Base-by-base conservation (phyloP, 2,888 invertebrate species). In the Euphydryas editha region DNA sequence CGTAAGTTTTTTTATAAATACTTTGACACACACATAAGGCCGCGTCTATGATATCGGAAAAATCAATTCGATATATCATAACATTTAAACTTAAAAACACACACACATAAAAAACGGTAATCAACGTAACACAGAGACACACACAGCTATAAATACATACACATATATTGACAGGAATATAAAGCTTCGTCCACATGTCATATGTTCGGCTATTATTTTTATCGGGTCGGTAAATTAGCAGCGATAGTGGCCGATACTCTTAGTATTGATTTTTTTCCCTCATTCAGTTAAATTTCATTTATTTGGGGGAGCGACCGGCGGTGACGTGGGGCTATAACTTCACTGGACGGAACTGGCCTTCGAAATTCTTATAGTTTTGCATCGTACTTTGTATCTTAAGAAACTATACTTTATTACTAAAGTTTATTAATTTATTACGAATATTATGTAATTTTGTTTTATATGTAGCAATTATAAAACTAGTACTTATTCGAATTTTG, bases 211-310 rank as follows among this genome's bases (percentile, higher is more conserved):
- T 77, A 86, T 90, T 89, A 90, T 90, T 92, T 90, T 90, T 90
- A 91, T 91, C 88, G 87, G 76, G 77, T 81, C 81, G 88, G 86
- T 90, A 90, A 91, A 90, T 92, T 90, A 90, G 86, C 86, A 86
- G 70, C 70, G 67, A 70, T 70, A 70, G 70, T 68, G 70, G 68
- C 74, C 86, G 90, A 89, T 91, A 90, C 87, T 90, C 85, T 82
- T 86, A 82, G 87, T 92, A 92, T 92, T 90, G 92, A 92, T 92
- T 92, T 92, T 88, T 91, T 92, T 92, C 92, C 92, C 88, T 91
- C 92, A 91, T 91, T 90, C 91, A 87, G 92, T 90, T 88, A 91
- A 92, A 92, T 92, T 92, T 92, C 91, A 91, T 92, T 92, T 92
- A 92, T 92, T 78, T 87, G 88, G 87, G 90, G 91, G 92, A 88